Evolutionary conservation across 53 echinoderm and acorn worm species (phyloP).

Genomic region (Astropecten irregularis): DNA sequence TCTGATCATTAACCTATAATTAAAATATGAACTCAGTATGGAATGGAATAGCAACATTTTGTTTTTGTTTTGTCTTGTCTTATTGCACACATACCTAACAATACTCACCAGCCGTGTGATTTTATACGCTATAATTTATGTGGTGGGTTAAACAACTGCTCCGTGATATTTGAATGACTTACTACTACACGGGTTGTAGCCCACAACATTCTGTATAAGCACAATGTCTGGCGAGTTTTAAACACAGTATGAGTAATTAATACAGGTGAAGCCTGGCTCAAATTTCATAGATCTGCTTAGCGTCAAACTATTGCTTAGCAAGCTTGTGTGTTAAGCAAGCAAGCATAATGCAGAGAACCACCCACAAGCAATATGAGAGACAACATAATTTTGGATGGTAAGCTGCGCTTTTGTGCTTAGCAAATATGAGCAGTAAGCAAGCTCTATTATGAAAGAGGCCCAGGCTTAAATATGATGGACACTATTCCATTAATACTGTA

Average conservation of each 20-base stretch:
- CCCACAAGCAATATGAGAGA: no score
- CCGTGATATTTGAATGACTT: not conserved
- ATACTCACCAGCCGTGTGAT: slow-evolving; percentile 1
- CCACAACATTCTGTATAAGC: not conserved
- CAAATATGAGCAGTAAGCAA: not conserved
- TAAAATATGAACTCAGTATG: slow-evolving; percentile 24
- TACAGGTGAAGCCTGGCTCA: slow-evolving; percentile 9
- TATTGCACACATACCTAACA: slow-evolving; percentile 69
- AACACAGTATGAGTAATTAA: slow-evolving; percentile 37
- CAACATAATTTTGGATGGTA: no score
- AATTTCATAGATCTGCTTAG: no score
- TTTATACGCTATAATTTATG: not conserved
- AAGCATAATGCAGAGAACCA: no score
- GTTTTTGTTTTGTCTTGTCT: no score
- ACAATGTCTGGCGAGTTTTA: slow-evolving; percentile 27
- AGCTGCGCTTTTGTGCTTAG: not conserved
- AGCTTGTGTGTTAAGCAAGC: no score
- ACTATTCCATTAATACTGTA: slow-evolving; percentile 55
- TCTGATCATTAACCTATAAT: not conserved
- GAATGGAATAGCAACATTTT: slow-evolving; percentile 53
- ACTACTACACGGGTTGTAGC: not conserved
- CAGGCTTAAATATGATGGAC: slow-evolving; percentile 18
- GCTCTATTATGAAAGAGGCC: not conserved
- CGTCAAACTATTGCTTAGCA: no score
- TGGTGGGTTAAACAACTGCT: not conserved